Evolutionary conservation across 2,888 invertebrate species (phyloP).

Genomic region (Hirtodrosophila duncani): DNA sequence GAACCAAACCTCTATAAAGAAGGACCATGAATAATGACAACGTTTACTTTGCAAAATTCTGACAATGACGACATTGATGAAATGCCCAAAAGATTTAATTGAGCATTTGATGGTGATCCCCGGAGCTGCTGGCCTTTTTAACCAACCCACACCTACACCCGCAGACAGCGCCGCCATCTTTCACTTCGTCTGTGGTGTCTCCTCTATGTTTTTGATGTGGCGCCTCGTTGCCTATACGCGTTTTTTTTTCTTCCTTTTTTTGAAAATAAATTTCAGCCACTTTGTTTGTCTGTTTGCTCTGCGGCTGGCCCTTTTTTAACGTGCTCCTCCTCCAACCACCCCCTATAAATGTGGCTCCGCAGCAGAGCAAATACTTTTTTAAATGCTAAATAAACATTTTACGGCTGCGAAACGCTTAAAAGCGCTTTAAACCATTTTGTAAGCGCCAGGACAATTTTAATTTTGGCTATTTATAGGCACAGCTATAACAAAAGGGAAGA

Average conservation of each 20-base stretch:
- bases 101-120: conserved; percentile 47
- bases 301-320: conserved; percentile 61
- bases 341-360: conserved; percentile 66
- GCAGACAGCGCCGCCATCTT: conserved; percentile 1
- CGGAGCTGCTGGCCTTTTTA: conserved; percentile 4
- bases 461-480: conserved; percentile 7
- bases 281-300: conserved; percentile 57
- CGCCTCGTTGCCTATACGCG: conserved; percentile 44
- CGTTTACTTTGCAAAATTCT: too few species aligned
- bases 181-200: conserved; percentile 1
- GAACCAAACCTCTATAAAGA: too few species aligned
- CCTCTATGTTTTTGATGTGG: conserved; percentile 58
- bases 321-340: too few species aligned
- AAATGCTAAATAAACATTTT: conserved; percentile 72
- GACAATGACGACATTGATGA: conserved; percentile 50
- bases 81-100: conserved; percentile 54
- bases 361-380: conserved; percentile 60
- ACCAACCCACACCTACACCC: neutral
- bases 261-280: conserved; percentile 65
- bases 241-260: conserved; percentile 42
- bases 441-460: conserved; percentile 31
- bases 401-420: conserved; percentile 53
- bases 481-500: neutral
- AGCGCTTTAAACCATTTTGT: conserved; percentile 49
- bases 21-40: conserved; percentile 9